A percentile compares a stretch with the other conserved stretches of the same genome.
phyloP scores from a whole-genome alignment of 2,888 invertebrate genomes.

The Carterocephalus palaemon region DNA sequence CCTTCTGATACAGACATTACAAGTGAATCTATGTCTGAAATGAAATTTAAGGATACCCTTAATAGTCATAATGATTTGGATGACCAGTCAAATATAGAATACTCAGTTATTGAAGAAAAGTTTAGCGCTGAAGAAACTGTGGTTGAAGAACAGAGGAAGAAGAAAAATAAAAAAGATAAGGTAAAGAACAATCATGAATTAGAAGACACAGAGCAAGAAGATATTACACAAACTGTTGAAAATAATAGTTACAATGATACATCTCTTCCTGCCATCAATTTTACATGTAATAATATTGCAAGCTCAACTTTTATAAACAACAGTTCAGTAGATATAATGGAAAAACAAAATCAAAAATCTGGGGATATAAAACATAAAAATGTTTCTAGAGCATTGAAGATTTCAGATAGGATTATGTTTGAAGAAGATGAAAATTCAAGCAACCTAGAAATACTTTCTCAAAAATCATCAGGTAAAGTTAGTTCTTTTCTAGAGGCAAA shows the following conservation, averaged over 20 bases:
- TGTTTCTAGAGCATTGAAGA: conserved; percentile 31
- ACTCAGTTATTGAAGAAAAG: conserved; percentile 28
- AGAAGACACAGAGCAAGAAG: conserved; percentile 22
- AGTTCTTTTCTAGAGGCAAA: conserved; percentile 44
- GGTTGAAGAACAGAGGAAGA: conserved; percentile 25
- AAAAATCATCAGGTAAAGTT: conserved; percentile 34
- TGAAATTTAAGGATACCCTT: neutral
- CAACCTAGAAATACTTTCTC: conserved; percentile 4
- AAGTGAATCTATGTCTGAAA: neutral
- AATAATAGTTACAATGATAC: conserved; percentile 6
- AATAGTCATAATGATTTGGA: too few relatives aligned
- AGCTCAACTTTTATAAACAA: conserved; percentile 17
- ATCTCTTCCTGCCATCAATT: conserved; percentile 13
- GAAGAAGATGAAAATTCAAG: conserved; percentile 47
- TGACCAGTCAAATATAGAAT: conserved; percentile 4
- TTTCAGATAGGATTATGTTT: conserved; percentile 54
- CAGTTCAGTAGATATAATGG: conserved; percentile 1
- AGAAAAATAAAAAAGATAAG: neutral
- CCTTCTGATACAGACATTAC: neutral
- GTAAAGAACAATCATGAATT: conserved; percentile 6
- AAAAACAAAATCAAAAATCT: conserved; percentile 1
- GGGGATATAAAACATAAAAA: neutral
- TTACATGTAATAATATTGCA: conserved; percentile 17
- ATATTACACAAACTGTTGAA: too few relatives aligned
- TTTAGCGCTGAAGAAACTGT: conserved; percentile 35